Percentiles rank a stretch among this genome's conserved stretches.
These are phyloP conservation scores for Melanotaenia parkinsoni DNA, from an alignment of 2,797 vertebrate genomes.

Conservation along the genomic window DNA sequence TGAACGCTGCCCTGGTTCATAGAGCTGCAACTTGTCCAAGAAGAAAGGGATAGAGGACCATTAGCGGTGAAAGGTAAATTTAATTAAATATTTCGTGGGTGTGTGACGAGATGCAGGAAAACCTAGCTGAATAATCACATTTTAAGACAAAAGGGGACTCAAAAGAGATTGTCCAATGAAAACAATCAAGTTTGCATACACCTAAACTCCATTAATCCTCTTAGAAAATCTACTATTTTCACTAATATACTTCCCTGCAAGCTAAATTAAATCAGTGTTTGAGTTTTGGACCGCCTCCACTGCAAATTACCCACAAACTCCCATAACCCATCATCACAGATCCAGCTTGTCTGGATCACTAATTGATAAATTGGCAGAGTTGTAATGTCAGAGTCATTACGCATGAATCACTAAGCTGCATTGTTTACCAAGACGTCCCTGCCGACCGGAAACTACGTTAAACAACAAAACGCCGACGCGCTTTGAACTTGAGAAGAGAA, in stretches of 20 bases:
- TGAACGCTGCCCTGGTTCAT: conserved; percentile 15
- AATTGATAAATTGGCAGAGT: conserved; percentile 47
- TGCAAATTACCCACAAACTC: background rate
- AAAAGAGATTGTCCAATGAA: background rate
- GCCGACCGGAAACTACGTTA: conserved; percentile 71
- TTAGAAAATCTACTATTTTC: background rate
- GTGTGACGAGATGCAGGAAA: background rate
- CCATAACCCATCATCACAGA: background rate
- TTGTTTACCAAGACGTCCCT: conserved; percentile 68
- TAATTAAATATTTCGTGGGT: background rate
- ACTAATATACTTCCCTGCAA: background rate
- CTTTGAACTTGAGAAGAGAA: conserved; percentile 58
- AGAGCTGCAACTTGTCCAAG: background rate
- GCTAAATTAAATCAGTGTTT: background rate
- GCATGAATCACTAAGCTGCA: conserved; percentile 50
- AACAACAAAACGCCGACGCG: conserved; percentile 75
- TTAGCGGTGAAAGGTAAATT: background rate
- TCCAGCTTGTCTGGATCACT: conserved; percentile 5
- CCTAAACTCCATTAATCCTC: background rate
- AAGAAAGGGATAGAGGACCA: background rate
- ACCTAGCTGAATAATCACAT: background rate
- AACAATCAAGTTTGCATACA: background rate
- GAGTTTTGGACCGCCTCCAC: background rate
- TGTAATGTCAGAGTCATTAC: conserved; percentile 12
- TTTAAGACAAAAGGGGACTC: background rate